phyloP scores from a whole-genome alignment of 2,113 vertebrate species.

The Pelecanoides urinatrix region DNA sequence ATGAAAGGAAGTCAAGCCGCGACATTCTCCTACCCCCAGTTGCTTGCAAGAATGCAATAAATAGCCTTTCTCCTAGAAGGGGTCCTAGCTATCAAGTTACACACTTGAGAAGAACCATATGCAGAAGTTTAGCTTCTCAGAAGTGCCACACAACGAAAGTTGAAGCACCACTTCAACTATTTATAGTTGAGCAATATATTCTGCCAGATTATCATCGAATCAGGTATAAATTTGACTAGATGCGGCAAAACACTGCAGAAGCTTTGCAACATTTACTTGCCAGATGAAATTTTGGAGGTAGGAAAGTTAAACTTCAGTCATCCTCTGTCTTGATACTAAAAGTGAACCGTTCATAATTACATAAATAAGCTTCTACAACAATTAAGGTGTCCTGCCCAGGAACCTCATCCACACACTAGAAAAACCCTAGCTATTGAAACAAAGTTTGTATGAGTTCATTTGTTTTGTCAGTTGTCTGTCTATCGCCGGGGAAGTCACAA shows the following conservation, averaged over 20 bases:
- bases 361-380: constrained; percentile 15
- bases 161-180: background rate
- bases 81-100: background rate
- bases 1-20: background rate
- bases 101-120: background rate
- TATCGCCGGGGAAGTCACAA: background rate
- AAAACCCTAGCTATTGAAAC: background rate
- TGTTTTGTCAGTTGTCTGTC: background rate
- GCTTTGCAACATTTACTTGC: constrained; percentile 24
- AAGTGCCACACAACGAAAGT: background rate
- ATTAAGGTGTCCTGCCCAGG: background rate
- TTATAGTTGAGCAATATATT: background rate
- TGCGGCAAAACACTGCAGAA: background rate
- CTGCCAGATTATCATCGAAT: background rate
- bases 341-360: background rate
- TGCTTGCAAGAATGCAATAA: background rate
- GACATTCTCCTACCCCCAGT: accelerated
- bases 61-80: background rate
- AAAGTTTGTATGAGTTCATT: background rate
- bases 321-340: background rate
- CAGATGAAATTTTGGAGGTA: background rate
- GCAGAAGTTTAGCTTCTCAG: background rate
- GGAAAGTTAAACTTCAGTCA: constrained; percentile 21
- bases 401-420: background rate
- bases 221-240: background rate